Evolutionary conservation across 1,140 invertebrate species (phyloP).

Genomic region (Himalopsyche phryganea): DNA sequence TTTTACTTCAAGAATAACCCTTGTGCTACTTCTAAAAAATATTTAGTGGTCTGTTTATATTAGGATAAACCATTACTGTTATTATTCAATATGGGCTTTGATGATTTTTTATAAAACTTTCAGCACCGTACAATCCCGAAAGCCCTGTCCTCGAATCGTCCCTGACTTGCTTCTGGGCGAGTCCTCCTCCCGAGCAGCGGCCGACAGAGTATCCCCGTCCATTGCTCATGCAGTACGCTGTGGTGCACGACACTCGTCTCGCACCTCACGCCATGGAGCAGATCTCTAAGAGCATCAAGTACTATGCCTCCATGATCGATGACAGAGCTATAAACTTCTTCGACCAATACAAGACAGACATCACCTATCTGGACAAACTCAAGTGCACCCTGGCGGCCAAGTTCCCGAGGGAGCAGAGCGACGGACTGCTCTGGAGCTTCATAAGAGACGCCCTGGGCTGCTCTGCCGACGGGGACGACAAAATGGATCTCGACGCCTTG

Average conservation of each 20-base stretch:
- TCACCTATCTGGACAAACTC: constrained; percentile 75
- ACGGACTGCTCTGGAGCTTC: constrained; percentile 62
- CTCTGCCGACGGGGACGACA: constrained; percentile 53
- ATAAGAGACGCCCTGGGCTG: constrained; percentile 56
- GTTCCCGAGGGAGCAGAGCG: constrained; percentile 63
- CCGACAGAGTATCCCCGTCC: constrained; percentile 88
- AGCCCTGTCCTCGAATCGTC: constrained; percentile 73
- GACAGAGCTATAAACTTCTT: constrained; percentile 76
- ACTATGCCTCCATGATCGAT: constrained; percentile 68
- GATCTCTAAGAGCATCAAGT: constrained; percentile 82
- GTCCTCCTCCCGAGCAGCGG: constrained; percentile 87
- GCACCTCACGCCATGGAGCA: constrained; percentile 80
- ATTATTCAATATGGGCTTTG: too few relatives aligned
- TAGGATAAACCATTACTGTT: too few relatives aligned
- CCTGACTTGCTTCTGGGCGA: constrained; percentile 88
- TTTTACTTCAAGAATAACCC: too few relatives aligned
- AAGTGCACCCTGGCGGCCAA: constrained; percentile 64
- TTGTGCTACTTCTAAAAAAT: too few relatives aligned
- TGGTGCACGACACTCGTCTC: constrained; percentile 77
- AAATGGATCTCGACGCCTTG: constrained; percentile 51
- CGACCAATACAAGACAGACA: constrained; percentile 68
- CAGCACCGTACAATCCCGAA: constrained; percentile 83
- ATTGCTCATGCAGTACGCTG: constrained; percentile 82
- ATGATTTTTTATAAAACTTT: constrained; percentile 42
- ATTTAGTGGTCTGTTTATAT: too few relatives aligned